Evolutionary conservation across 2,888 invertebrate species (phyloP).

Genomic region (Artemia sinica): DNA sequence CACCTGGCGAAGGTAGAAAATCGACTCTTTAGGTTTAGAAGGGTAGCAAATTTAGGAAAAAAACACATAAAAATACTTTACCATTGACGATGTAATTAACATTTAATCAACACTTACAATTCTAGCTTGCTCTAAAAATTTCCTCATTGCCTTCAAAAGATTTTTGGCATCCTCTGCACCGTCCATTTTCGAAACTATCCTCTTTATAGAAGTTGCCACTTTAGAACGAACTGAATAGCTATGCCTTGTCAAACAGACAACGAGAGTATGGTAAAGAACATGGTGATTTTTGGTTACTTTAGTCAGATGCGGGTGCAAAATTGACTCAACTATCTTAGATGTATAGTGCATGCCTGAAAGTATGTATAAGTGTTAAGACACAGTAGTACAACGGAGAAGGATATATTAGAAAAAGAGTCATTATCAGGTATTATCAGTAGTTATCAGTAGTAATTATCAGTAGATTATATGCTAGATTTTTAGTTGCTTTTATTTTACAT

Average conservation of each 20-base stretch:
- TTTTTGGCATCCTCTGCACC: constrained; percentile 44
- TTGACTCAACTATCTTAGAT: constrained; percentile 50
- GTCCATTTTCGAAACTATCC: constrained; percentile 42
- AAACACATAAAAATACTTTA: too few species aligned
- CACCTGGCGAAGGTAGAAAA: too few species aligned
- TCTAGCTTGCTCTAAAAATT: constrained; percentile 41
- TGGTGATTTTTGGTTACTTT: constrained; percentile 47
- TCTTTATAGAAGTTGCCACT: constrained; percentile 43
- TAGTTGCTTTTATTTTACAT: too few species aligned
- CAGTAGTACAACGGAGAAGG: neutral
- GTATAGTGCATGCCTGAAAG: constrained; percentile 46
- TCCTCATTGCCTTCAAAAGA: constrained; percentile 47
- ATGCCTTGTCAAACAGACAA: constrained; percentile 47
- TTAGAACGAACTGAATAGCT: constrained; percentile 43
- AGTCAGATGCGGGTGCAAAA: constrained; percentile 49
- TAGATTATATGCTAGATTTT: too few species aligned
- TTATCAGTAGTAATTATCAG: too few species aligned
- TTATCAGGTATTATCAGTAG: too few species aligned
- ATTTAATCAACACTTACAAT: constrained; percentile 25
- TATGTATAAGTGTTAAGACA: constrained; percentile 14
- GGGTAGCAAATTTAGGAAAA: too few species aligned
- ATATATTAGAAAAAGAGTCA: neutral
- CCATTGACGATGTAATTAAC: too few species aligned
- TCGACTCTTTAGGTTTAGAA: too few species aligned
- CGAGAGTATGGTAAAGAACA: constrained; percentile 50